A percentile compares a stretch with the other conserved stretches of the same genome.
These are phyloP conservation scores for Paramormyrops kingsleyae DNA, from an alignment of 2,113 vertebrate species.

Conservation along the genomic window DNA sequence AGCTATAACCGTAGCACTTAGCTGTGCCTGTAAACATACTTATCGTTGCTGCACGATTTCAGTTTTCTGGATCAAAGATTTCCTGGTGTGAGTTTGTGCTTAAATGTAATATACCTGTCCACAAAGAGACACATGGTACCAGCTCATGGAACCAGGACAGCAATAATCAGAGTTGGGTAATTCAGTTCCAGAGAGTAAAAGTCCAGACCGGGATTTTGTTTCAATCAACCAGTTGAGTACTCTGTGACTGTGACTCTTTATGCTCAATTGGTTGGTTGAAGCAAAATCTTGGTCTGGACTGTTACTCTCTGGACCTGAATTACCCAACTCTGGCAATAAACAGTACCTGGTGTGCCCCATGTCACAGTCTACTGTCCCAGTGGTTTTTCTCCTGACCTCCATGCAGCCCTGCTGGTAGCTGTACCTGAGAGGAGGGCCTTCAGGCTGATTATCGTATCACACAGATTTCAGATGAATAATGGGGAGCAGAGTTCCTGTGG, in stretches of 20 bases:
- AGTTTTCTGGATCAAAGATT: neutral
- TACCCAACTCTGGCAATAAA: neutral
- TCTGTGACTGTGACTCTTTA: too few relatives aligned
- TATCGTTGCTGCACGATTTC: neutral
- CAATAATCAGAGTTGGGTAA: too few relatives aligned
- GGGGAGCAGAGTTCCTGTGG: neutral
- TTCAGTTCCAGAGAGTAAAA: too few relatives aligned
- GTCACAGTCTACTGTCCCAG: neutral
- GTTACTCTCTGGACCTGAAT: too few relatives aligned
- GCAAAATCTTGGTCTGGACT: too few relatives aligned
- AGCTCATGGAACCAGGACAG: constrained; percentile 13
- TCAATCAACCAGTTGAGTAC: too few relatives aligned
- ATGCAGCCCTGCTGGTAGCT: neutral
- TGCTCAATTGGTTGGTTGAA: too few relatives aligned
- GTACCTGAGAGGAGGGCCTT: neutral
- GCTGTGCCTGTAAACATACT: neutral
- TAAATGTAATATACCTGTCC: neutral
- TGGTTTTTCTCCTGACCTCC: neutral
- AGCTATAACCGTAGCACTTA: too few relatives aligned
- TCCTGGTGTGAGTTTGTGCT: neutral
- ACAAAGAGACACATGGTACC: neutral
- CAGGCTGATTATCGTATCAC: neutral
- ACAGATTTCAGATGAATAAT: neutral
- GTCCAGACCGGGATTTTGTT: too few relatives aligned
- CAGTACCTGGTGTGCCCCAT: neutral